Conservation (phyloP, 2,113 vertebrate genomes). For the Siphamia tubifer region DNA sequence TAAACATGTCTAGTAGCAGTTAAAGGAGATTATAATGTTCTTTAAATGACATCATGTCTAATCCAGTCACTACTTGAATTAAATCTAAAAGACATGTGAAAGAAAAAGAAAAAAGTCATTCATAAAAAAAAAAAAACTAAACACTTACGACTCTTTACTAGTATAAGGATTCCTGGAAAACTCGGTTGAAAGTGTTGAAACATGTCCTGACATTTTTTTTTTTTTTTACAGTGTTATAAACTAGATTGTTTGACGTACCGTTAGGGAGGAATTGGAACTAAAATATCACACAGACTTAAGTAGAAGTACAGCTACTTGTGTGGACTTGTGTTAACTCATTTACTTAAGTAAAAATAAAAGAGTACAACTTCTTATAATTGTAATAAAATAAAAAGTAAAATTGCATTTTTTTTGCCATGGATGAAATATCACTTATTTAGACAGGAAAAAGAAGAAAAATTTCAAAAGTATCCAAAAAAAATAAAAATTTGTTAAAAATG, state of each 20-base stretch:
- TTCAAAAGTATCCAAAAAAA: too few relatives aligned
- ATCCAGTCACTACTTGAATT: neutral
- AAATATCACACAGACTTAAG: slow-evolving; percentile 7
- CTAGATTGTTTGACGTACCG: slow-evolving; percentile 6
- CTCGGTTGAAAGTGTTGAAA: neutral
- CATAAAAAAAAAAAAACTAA: too few relatives aligned
- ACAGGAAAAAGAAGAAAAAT: too few relatives aligned
- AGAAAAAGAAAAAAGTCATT: neutral
- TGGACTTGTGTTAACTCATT: too few relatives aligned
- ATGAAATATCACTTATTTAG: too few relatives aligned
- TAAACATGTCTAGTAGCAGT: neutral
- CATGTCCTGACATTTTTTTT: neutral
- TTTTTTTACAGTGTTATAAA: slow-evolving; percentile 1
- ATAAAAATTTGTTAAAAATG: too few relatives aligned
- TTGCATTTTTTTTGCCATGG: too few relatives aligned
- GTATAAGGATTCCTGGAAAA: neutral
- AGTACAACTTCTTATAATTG: too few relatives aligned
- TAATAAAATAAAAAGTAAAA: too few relatives aligned
- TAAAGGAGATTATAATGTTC: neutral
- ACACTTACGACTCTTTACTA: neutral
- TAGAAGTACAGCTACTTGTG: too few relatives aligned
- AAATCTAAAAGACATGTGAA: neutral
- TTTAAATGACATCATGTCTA: neutral
- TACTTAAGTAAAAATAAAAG: too few relatives aligned
- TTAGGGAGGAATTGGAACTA: slow-evolving; percentile 28